Conservation (phyloP, 1,140 invertebrate genomes). For the Drosophila trapezifrons region DNA sequence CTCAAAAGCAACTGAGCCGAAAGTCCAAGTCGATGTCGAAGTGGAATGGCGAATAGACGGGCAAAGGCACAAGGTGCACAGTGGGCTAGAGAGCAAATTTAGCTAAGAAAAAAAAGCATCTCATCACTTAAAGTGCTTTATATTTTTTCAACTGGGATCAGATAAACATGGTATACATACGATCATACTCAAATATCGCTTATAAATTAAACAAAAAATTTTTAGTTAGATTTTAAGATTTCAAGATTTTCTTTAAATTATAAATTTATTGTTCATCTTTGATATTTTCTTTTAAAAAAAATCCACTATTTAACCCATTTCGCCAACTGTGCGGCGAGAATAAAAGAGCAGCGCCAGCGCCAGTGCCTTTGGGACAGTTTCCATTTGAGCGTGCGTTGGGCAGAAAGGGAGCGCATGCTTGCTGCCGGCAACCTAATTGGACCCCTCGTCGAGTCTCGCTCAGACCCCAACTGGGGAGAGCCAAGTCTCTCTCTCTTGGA, state of each 20-base stretch:
- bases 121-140: no score
- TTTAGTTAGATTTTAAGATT: no score
- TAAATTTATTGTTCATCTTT: no score
- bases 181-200: no score
- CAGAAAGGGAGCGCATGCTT: conserved; percentile 80
- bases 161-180: no score
- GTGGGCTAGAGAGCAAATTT: neutral
- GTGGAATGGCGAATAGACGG: conserved; percentile 27
- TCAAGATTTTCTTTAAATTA: no score
- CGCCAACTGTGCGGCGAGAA: conserved; percentile 21
- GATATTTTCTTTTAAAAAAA: no score
- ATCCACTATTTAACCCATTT: no score
- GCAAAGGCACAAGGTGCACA: conserved; percentile 4
- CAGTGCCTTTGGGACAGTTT: conserved; percentile 52
- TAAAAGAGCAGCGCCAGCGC: conserved; percentile 63
- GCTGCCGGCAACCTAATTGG: conserved; percentile 64
- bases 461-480: neutral
- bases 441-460: conserved; percentile 30
- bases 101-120: no score
- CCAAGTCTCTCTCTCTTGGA: conserved; percentile 8
- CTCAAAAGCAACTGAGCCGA: conserved; percentile 46
- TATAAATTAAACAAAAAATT: no score
- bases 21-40: conserved; percentile 38
- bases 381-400: conserved; percentile 42
- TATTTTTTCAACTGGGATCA: no score